phyloP scores from a whole-genome alignment of 2,113 vertebrate genomes.

The Hydropotes inermis region DNA sequence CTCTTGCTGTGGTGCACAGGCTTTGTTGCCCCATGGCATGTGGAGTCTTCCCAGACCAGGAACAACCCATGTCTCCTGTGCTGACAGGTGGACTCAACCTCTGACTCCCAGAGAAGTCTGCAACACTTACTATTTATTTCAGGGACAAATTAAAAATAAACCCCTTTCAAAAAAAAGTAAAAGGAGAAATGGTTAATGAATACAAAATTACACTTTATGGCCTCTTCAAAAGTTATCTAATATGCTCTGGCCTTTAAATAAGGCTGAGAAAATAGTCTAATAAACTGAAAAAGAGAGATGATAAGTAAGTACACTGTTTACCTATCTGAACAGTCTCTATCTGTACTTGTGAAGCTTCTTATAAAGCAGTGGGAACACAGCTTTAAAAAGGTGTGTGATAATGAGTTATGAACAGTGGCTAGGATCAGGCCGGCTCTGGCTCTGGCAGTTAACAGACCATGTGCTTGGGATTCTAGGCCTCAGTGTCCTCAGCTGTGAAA shows the following conservation, averaged over 20 bases:
- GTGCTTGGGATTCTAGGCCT: background rate
- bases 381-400: too few relatives aligned
- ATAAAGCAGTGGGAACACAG: background rate
- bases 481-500: background rate
- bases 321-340: background rate
- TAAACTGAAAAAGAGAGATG: background rate
- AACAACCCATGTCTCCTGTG: background rate
- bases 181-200: background rate
- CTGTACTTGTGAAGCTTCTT: background rate
- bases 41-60: background rate
- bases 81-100: background rate
- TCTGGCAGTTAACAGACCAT: background rate
- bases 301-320: background rate
- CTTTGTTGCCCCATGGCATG: background rate
- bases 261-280: background rate
- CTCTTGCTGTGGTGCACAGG: background rate
- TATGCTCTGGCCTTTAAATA: background rate
- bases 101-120: background rate
- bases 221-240: background rate
- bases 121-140: background rate
- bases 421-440: background rate
- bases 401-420: background rate
- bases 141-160: background rate
- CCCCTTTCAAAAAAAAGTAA: background rate
- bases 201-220: background rate